Evolutionary conservation across 2,888 invertebrate species (phyloP), one percentile per base, ranked within the genome.

Genomic region (Poecilobothrus nobilitatus): DNA sequence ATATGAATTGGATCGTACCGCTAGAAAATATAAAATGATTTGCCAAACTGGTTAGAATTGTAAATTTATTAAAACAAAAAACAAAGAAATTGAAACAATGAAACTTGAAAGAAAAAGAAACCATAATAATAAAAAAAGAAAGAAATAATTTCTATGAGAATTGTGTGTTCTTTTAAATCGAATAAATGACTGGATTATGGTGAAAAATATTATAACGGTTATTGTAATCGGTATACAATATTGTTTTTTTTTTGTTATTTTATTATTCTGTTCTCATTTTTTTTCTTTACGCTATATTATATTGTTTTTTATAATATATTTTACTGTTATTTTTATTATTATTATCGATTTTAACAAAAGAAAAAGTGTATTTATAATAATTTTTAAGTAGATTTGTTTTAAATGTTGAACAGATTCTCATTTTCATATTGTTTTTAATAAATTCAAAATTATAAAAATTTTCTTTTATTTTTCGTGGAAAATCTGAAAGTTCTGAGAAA

Each of bases 141-240:
- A 12, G 18, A 12, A 12, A 27, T 27, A 27, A 27, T 4, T 27
- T 27, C 27, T 27, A 27, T 27, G 5, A 53, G 53, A n/a, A 53
- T 53, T 27, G n/a, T 53, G 53, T 53, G 53, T 53, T 53, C 18
- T 18, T 53, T 53, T 53, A 53, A 53, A 53, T 53, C 53, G 53
- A 53, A 53, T 53, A 53, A 53, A 53, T 53, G 53, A 53, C 18
- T 53, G 53, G 53, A 53, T 53, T 53, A 53, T 53, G 53, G 53
- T 53, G 53, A 53, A 53, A 53, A 53, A 53, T 53, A 53, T 53
- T 18, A 53, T 53, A 53, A 53, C 53, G 53, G 53, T 53, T 53
- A 53, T 53, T 53, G 53, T 18, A 53, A 53, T 53, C 15, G 53
- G 12, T 53, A 15, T 12, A 53, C 6, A 37, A 12, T 10, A 37